These are phyloP conservation scores for Limnephilus rhombicus DNA, from an alignment of 2,888 invertebrate genomes.

Conservation along the genomic window DNA sequence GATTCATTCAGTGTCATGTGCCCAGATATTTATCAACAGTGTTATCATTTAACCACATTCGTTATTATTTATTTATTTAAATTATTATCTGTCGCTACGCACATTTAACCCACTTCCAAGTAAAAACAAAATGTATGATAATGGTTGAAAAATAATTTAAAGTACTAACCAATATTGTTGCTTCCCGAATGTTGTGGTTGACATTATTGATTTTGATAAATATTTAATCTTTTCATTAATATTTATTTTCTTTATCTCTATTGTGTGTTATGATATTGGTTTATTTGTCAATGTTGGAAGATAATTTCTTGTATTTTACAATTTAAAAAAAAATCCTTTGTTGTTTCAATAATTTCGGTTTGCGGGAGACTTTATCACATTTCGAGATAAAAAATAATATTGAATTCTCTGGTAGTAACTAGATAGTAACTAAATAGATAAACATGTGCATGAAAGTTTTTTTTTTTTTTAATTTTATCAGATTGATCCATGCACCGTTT, in stretches of 20 bases:
- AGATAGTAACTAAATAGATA: background rate
- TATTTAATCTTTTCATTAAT: background rate
- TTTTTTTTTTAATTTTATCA: background rate
- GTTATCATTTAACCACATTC: background rate
- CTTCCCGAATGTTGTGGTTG: background rate
- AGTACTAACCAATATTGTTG: background rate
- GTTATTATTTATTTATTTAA: background rate
- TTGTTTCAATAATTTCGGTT: background rate
- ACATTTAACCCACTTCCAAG: background rate
- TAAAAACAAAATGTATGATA: background rate
- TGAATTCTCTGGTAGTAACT: background rate
- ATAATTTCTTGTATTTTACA: background rate
- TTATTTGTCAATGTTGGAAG: background rate
- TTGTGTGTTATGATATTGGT: background rate
- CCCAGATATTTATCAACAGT: background rate
- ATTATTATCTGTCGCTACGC: background rate
- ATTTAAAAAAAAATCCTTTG: background rate
- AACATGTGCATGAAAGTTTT: background rate
- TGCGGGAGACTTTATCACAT: background rate
- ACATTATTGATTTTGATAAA: background rate
- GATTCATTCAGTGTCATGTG: background rate
- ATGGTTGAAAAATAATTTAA: background rate
- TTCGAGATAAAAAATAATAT: background rate
- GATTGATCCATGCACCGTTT: background rate
- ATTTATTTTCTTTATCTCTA: background rate